Base-by-base conservation (phyloP, 1,140 invertebrate species). In the Eupeodes corollae region DNA sequence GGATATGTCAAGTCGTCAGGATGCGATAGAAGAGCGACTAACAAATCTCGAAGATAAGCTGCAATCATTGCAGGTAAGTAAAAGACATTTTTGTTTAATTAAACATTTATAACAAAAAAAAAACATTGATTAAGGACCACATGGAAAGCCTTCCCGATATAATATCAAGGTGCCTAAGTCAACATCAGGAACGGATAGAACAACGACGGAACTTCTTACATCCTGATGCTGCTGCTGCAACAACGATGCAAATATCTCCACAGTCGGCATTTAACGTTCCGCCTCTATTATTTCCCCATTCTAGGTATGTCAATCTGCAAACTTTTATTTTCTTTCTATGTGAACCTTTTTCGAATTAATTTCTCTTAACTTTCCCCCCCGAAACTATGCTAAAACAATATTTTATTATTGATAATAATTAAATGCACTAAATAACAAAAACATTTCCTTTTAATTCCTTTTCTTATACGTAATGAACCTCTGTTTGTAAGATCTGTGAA, bases 1-100 rank as follows among this genome's bases (percentile, higher is more conserved):
- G 15, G 93, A 97, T 59, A 92, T 97, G 85, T 92, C 87, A 66
- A 82, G 82, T 37, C 81, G 91, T 46, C 91, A 95, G 67, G 86
- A 92, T 63, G 78, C 81, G 12, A 75, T 96, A 53, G 93, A 98
- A 68, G 89, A 91, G 66, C 80, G 88, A 55, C 71, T 94, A 55
- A 78, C 81, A 46, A 80, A 80, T 56, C 75, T 95, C 60, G 91
- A 94, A 73, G 90, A 93, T 59, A 91, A 91, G 75, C 70, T 92
- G 58, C 76, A 76, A 46, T 73, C 79, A 44, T 71, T 92, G 58
- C 83, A 86, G 69, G 79, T 79, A 64, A 63, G 52, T 45, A 15
- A 26, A n/a, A 32, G 8, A 42, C 6, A 5, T 13, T 6, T 42
- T 21, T 12, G 3, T 42, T 16, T 12, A n/a, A 5, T 42, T 26